Conservation (phyloP, 1,140 invertebrate genomes). For the Cotesia chilonis region DNA sequence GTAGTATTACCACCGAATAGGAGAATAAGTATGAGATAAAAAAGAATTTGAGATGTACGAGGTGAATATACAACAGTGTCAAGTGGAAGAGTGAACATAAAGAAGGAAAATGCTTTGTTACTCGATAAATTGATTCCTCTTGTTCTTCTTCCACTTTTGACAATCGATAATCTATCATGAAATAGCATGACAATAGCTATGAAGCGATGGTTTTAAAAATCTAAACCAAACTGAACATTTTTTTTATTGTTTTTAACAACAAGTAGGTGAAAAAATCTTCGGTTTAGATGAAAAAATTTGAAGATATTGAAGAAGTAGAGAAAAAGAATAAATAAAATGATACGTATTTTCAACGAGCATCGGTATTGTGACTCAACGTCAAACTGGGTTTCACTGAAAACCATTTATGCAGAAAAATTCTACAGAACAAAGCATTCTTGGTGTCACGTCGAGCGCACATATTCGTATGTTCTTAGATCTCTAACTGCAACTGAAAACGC, state of each 20-base stretch:
- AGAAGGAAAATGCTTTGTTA: conserved; percentile 4
- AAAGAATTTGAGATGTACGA: conserved; percentile 8
- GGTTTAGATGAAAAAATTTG: neutral
- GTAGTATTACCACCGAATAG: neutral
- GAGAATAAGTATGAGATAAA: neutral
- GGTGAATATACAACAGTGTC: neutral
- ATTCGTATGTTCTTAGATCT: conserved; percentile 13
- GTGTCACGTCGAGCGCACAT: conserved; percentile 26
- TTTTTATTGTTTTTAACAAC: neutral
- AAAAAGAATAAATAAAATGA: neutral
- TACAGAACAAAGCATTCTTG: conserved; percentile 30
- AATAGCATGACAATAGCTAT: neutral
- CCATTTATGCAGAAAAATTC: neutral
- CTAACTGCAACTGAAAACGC: conserved; percentile 27
- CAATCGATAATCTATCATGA: conserved; percentile 9
- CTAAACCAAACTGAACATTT: neutral
- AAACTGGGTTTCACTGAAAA: neutral
- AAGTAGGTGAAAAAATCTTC: neutral
- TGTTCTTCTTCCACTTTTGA: conserved; percentile 13
- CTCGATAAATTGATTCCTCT: neutral
- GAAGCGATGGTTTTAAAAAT: neutral
- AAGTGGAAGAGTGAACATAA: neutral
- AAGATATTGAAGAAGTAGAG: neutral
- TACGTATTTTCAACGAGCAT: neutral
- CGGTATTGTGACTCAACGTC: neutral